Evolutionary conservation across 2,113 vertebrate genomes (phyloP), one percentile per base, ranked within the genome.

Genomic region (Ia io): DNA sequence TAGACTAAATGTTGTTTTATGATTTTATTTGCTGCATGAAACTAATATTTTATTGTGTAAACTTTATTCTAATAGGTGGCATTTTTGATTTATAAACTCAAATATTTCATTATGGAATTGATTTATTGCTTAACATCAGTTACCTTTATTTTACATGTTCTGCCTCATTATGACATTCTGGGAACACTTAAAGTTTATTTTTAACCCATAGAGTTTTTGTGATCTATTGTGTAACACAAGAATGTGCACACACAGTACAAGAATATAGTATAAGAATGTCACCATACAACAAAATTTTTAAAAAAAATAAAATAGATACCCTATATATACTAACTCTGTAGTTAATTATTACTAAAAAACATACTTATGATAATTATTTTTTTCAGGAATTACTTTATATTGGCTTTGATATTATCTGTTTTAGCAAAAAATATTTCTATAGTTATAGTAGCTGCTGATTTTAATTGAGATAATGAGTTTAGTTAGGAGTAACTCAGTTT

Each of bases 401-500:
- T 91, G 84, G 56, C 47, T 95, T 88, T 96, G 56, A 92, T 79
- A 56, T 51, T 76, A 56, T 51, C 83, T 76, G 65, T 97, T 84
- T 67, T 53, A 79, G 44, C 56, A 91, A 44, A 51, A 74, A 30
- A 73, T 87, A 82, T 90, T 92, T 96, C 76, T 74, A n/a, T 61
- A 32, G 6, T 32, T 40, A 67, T 32, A 82, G 9, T 51, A 71
- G 17, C 14, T n/a, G 28, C 1, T 69, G 25, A 61, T 76, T 69
- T 92, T 83, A 76, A 69, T 77, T 92, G 63, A 86, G 63, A 67
- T 56, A 7, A 73, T 47, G 78, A 70, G 37, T 67, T 18, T 56
- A 13, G 4, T 65, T 82, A 40, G 0, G 8, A 59, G 3, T 59
- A 77, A 77, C 6, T 59, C 13, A 35, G 12, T 77, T 32, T 32